These are phyloP conservation scores for Syrmaticus mikado DNA, from an alignment of 2,113 vertebrate species.

Conservation along the genomic window DNA sequence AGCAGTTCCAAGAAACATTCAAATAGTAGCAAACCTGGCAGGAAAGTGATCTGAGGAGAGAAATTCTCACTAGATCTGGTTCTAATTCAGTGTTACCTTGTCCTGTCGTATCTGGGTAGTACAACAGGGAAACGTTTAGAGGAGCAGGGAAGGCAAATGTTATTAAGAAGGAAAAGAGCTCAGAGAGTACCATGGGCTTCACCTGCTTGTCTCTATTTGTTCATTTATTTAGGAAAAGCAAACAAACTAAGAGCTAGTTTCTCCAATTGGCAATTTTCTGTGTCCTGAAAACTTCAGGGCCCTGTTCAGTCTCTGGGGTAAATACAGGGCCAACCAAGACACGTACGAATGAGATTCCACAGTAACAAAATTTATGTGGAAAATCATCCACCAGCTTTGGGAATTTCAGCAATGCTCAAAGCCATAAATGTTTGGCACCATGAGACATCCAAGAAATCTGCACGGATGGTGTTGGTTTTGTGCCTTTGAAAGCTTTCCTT, in stretches of 20 bases:
- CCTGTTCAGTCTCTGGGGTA: not conserved
- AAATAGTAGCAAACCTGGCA: not conserved
- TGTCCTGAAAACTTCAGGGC: not conserved
- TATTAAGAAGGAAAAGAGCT: not conserved
- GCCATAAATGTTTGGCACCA: not conserved
- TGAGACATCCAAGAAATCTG: not conserved
- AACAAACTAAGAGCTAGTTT: not conserved
- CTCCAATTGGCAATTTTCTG: not conserved
- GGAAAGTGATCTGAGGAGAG: not conserved
- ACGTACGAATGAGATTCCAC: constrained; percentile 10
- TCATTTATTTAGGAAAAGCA: not conserved
- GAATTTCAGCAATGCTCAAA: constrained; percentile 34
- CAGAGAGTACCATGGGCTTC: not conserved
- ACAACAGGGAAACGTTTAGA: not conserved
- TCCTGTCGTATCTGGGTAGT: not conserved
- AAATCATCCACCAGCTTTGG: constrained; percentile 27
- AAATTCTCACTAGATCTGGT: constrained; percentile 18
- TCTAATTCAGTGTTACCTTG: not conserved
- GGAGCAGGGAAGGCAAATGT: constrained; percentile 16
- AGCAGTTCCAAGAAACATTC: not conserved
- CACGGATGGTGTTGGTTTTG: not conserved
- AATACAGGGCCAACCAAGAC: not conserved
- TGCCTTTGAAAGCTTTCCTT: constrained; percentile 28
- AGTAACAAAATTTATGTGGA: constrained; percentile 51
- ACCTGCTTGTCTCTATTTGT: not conserved